Base-by-base conservation (phyloP, 2,888 invertebrate species). In the Oxytorus armatus region DNA sequence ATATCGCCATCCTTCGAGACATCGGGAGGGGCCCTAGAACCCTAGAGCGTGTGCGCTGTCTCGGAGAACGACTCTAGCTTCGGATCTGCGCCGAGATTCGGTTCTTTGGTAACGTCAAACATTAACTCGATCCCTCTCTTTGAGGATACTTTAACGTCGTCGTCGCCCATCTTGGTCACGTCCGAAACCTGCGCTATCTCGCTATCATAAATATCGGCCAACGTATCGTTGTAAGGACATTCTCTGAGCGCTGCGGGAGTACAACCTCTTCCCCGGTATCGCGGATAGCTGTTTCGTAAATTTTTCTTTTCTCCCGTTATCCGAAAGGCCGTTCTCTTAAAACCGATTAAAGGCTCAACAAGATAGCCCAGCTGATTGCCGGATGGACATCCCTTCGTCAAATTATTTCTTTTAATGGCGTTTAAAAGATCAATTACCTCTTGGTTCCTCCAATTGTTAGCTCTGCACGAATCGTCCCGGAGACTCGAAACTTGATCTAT, bases 291-390 rank as follows among this genome's bases (percentile, higher is more conserved):
- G 51, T 84, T 84, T 21, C 85, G 83, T 14, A 86, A 36, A 14
- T 81, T 83, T 39, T 85, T 85, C 5, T 87, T 55, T 69, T 86
- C 86, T 0, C 85, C 53, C 1, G 85, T 84, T 39, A 87, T 84
- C 65, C 87, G 86, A 36, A 83, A 81, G 16, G 85, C 77, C 0
- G 86, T 86, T 23, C 86, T 81, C n/a, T 55, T 57, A 61, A 79
- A 86, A 1, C 86, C 87, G 18, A 84, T 79, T 1, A 84, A 68
- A 14, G 70, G 59, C 14, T 65, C 73, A 2, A 77, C n/a, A 7
- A 68, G 36, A 25, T 74, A 63, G 4, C 77, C 73, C 0, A 81
- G 63, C 21, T 77, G 68, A 3, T 42, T 63, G 16, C 42, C 49
- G 1, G 77, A 73, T 2, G 66, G 68, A 29, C 55, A 53, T 10